A percentile compares a stretch with the other conserved stretches of the same genome.
phyloP scores from a whole-genome alignment of 2,888 invertebrate genomes.

The Alsophila aescularia region DNA sequence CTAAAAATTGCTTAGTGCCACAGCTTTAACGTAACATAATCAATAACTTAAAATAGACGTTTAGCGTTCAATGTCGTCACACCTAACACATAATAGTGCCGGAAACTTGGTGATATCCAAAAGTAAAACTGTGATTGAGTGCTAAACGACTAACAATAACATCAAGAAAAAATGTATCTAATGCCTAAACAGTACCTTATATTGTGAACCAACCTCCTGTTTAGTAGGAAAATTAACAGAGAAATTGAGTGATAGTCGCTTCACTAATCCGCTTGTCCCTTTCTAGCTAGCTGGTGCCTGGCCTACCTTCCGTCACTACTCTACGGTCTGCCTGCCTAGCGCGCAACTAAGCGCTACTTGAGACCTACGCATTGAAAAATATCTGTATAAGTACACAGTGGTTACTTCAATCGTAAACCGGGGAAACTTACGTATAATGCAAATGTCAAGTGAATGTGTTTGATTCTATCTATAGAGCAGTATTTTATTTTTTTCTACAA shows the following conservation, averaged over 20 bases:
- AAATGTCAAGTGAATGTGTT: constrained; percentile 1
- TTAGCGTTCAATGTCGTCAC: constrained; percentile 24
- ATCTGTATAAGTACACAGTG: constrained; percentile 55
- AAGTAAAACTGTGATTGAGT: constrained; percentile 75
- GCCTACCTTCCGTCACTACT: constrained; percentile 73
- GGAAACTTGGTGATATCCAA: constrained; percentile 48
- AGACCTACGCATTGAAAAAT: constrained; percentile 81
- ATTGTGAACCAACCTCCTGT: constrained; percentile 67
- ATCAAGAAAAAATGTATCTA: constrained; percentile 48
- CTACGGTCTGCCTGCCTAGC: constrained; percentile 81
- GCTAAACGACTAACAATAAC: constrained; percentile 59
- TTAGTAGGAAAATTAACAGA: constrained; percentile 57
- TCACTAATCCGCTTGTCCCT: constrained; percentile 75
- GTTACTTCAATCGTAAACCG: constrained; percentile 12
- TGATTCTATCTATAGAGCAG: constrained; percentile 17
- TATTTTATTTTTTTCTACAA: constrained; percentile 21
- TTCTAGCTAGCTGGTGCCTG: constrained; percentile 73
- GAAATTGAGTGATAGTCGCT: constrained; percentile 63
- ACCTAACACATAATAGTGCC: constrained; percentile 39
- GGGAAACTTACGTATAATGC: constrained; percentile 36
- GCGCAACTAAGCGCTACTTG: constrained; percentile 80
- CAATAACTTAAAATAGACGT: constrained; percentile 25
- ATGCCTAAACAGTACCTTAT: constrained; percentile 72
- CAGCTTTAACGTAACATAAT: constrained; percentile 60
- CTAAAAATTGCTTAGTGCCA: constrained; percentile 63